Evolutionary conservation across 2,113 vertebrate genomes (phyloP).

Genomic region (Ptyas mucosa): DNA sequence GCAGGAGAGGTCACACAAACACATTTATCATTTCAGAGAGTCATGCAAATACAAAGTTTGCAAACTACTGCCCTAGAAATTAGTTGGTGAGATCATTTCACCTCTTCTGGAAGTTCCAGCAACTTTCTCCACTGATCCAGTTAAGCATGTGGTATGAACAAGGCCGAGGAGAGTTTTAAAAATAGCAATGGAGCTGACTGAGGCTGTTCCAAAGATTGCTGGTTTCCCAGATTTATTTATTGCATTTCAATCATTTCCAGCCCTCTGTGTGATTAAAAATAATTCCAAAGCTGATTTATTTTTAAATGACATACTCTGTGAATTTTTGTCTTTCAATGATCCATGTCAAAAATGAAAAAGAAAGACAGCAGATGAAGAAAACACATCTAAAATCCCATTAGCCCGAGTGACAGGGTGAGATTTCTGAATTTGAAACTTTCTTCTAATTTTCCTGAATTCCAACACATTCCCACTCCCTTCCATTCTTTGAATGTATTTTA

Average conservation of each 20-base stretch:
- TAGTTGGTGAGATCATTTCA: not conserved
- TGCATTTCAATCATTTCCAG: not conserved
- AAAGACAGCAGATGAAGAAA: not conserved
- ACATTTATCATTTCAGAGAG: not conserved
- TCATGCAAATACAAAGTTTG: not conserved
- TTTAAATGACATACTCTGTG: accelerated
- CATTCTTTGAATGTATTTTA: constrained; percentile 13
- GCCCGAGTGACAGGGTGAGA: constrained; percentile 29
- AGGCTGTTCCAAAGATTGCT: not conserved
- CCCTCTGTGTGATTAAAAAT: not conserved
- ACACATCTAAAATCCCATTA: not conserved
- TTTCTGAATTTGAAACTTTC: constrained; percentile 44
- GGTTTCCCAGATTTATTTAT: not conserved
- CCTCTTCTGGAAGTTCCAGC: not conserved
- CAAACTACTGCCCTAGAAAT: not conserved
- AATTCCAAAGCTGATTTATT: not conserved
- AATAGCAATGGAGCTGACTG: not conserved
- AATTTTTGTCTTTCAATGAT: not conserved
- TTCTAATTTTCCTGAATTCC: constrained; percentile 44
- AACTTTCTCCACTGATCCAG: not conserved
- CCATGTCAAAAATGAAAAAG: constrained; percentile 1
- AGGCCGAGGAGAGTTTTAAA: not conserved
- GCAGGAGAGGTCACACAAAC: not conserved
- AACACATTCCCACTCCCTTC: not conserved
- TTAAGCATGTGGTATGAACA: not conserved